Evolutionary conservation across 1,140 invertebrate genomes (phyloP).

Genomic region (Diplogasteroides magnus): DNA sequence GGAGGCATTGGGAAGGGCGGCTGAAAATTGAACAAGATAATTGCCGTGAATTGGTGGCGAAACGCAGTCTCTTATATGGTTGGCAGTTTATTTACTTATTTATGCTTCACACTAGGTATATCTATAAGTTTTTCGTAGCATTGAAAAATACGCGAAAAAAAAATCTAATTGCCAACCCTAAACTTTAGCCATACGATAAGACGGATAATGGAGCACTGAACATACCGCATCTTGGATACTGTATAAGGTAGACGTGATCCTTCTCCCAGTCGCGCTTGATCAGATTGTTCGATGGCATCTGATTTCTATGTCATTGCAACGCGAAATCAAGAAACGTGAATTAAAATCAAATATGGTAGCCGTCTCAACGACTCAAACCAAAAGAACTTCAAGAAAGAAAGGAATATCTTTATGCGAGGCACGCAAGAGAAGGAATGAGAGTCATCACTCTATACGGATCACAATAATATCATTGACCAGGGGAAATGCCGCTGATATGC

Average conservation of each 20-base stretch:
- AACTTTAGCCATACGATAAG: background rate
- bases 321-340: background rate
- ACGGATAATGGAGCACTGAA: too few relatives aligned
- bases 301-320: background rate
- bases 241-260: background rate
- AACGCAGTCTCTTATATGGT: too few relatives aligned
- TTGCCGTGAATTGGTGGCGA: too few relatives aligned
- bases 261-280: background rate
- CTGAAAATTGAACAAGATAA: background rate
- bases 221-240: background rate
- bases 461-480: too few relatives aligned
- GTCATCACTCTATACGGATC: too few relatives aligned
- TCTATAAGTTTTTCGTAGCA: background rate
- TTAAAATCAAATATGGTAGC: background rate
- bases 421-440: background rate
- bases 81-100: background rate
- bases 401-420: background rate
- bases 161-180: background rate
- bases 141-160: too few relatives aligned
- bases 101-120: background rate
- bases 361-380: background rate
- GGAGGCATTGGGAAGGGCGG: background rate
- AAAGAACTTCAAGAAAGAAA: background rate
- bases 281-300: background rate
- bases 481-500: too few relatives aligned